Evolutionary conservation across 2,113 vertebrate genomes (phyloP).

Genomic region (Anguilla japonica): DNA sequence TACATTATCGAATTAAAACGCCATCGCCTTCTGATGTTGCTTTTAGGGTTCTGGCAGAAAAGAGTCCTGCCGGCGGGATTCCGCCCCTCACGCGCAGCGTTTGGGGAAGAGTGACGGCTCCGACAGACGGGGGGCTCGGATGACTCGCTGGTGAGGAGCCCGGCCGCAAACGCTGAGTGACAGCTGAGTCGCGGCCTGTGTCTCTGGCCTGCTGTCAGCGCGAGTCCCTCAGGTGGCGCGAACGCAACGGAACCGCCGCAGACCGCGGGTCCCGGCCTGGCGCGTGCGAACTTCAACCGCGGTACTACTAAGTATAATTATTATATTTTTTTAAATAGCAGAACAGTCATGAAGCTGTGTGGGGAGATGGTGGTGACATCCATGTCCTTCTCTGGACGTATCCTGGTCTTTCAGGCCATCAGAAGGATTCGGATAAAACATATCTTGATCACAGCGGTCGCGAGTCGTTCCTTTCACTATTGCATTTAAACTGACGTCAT

Average conservation of each 20-base stretch:
- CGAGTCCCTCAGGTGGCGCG: slow-evolving; percentile 59
- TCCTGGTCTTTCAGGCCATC: not conserved
- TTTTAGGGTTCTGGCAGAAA: not conserved
- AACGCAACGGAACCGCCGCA: slow-evolving; percentile 44
- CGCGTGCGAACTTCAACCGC: slow-evolving; percentile 66
- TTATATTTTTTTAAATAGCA: slow-evolving; percentile 19
- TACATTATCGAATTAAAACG: not conserved
- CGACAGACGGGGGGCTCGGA: slow-evolving; percentile 45
- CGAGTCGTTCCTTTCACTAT: not conserved
- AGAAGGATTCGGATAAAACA: not conserved
- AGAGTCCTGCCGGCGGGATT: slow-evolving; percentile 36
- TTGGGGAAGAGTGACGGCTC: slow-evolving; percentile 47
- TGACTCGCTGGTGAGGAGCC: slow-evolving; percentile 44
- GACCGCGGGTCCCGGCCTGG: not conserved
- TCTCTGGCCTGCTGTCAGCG: slow-evolving; percentile 58
- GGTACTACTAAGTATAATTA: slow-evolving; percentile 14
- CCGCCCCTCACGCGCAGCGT: slow-evolving; percentile 33
- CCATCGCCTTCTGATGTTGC: not conserved
- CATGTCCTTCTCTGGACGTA: not conserved
- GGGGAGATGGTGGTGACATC: not conserved
- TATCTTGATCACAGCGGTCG: not conserved
- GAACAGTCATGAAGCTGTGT: not conserved
- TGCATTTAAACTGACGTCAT: not conserved
- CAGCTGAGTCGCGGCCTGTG: slow-evolving; percentile 37
- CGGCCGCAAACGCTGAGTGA: slow-evolving; percentile 42